Percentiles rank a stretch among this genome's conserved stretches.
These are phyloP conservation scores for Aptenodytes patagonicus DNA, from an alignment of 2,113 vertebrate genomes.

Conservation along the genomic window DNA sequence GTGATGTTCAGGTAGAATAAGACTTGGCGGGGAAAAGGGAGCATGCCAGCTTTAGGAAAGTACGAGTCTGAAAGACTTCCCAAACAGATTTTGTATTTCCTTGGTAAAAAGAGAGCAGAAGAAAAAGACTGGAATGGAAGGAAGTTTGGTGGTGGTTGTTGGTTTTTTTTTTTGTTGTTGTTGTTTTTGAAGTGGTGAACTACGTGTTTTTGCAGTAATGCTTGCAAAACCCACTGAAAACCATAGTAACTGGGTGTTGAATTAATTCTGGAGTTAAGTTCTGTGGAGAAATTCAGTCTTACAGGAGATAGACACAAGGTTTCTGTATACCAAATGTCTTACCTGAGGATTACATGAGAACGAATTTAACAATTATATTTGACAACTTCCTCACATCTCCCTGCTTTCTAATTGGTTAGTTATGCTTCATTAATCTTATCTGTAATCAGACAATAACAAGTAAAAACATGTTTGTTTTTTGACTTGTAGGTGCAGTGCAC, in stretches of 20 bases:
- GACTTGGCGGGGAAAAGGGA: background rate
- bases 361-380: background rate
- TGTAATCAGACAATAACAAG: background rate
- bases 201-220: background rate
- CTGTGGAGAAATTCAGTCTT: background rate
- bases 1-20: background rate
- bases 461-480: slow-evolving; percentile 41
- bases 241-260: background rate
- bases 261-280: background rate
- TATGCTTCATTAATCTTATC: background rate
- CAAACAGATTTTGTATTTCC: background rate
- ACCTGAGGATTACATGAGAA: background rate
- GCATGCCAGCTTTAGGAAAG: background rate
- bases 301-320: background rate
- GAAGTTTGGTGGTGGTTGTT: background rate
- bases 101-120: background rate
- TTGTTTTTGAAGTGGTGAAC: background rate
- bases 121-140: background rate
- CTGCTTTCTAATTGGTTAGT: background rate
- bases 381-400: background rate
- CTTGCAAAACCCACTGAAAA: background rate
- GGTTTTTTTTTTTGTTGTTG: background rate
- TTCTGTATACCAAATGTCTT: background rate
- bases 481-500: slow-evolving; percentile 88
- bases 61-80: background rate